phyloP scores from a whole-genome alignment of 2,888 invertebrate genomes.

The Schizaphis graminum region DNA sequence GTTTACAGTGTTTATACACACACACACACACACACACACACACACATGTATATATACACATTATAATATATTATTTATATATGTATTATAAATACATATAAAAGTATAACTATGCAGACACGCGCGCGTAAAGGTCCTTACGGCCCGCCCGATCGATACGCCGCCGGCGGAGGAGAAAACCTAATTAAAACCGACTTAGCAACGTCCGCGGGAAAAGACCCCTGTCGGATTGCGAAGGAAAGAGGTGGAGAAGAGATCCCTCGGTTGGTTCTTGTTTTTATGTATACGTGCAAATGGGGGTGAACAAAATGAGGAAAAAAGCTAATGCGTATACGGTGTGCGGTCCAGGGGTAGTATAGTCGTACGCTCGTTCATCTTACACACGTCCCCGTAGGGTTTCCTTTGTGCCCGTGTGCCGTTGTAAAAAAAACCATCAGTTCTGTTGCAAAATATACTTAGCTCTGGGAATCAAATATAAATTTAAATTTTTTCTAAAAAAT shows the following conservation, averaged over 20 bases:
- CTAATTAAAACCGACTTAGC: constrained; percentile 66
- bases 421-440: constrained; percentile 40
- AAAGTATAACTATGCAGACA: constrained; percentile 18
- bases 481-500: constrained; percentile 56
- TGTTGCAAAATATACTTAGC: constrained; percentile 50
- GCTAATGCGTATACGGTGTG: constrained; percentile 54
- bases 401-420: constrained; percentile 57
- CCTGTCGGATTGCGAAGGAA: constrained; percentile 58
- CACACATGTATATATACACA: background rate
- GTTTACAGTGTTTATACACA: background rate
- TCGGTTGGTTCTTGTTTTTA: constrained; percentile 58
- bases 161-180: constrained; percentile 63
- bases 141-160: constrained; percentile 48
- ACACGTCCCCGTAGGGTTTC: constrained; percentile 64
- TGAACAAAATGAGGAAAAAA: constrained; percentile 63
- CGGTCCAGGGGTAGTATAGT: constrained; percentile 35
- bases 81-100: background rate
- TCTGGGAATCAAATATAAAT: constrained; percentile 64
- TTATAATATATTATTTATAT: background rate
- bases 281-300: constrained; percentile 60
- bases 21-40: background rate
- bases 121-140: constrained; percentile 48
- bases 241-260: constrained; percentile 59
- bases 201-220: constrained; percentile 62
- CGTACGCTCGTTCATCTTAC: constrained; percentile 62